These are phyloP conservation scores for Drosophila pachea DNA, from an alignment of 1,140 invertebrate species.

Conservation along the genomic window DNA sequence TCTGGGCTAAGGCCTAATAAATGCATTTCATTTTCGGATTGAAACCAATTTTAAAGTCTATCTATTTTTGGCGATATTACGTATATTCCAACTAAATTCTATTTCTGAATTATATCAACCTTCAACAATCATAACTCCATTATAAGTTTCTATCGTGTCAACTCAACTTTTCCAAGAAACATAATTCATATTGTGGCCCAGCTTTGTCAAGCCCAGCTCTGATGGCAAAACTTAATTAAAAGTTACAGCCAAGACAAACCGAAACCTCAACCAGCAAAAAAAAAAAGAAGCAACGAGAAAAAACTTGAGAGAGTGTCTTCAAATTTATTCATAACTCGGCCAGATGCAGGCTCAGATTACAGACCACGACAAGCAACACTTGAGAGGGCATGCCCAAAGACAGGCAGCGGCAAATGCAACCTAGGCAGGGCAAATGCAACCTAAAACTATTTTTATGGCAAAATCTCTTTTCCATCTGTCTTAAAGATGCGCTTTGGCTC, in stretches of 20 bases:
- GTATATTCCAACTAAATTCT: neutral
- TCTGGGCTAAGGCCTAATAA: conserved; percentile 1
- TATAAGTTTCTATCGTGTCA: neutral
- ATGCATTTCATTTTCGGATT: neutral
- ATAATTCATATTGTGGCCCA: neutral
- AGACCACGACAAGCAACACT: conserved; percentile 7
- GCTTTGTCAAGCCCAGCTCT: neutral
- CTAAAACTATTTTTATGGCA: conserved; percentile 26
- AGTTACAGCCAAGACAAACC: conserved; percentile 19
- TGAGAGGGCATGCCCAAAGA: neutral
- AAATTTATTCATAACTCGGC: conserved; percentile 18
- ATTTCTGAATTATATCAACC: neutral
- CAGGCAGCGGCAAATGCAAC: conserved; percentile 24
- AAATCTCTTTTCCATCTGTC: neutral
- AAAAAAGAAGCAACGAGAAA: neutral
- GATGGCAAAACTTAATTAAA: conserved; percentile 20
- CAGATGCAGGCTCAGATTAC: conserved; percentile 31
- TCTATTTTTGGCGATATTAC: neutral
- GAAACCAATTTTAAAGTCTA: too few species aligned
- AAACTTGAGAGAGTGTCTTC: conserved; percentile 26
- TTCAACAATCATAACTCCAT: neutral
- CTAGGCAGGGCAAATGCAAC: conserved; percentile 27
- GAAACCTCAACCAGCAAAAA: conserved; percentile 19
- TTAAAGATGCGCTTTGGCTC: conserved; percentile 29
- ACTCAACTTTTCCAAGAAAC: conserved; percentile 6